Evolutionary conservation across 2,888 invertebrate species (phyloP).

Genomic region (Gryllus longicercus): DNA sequence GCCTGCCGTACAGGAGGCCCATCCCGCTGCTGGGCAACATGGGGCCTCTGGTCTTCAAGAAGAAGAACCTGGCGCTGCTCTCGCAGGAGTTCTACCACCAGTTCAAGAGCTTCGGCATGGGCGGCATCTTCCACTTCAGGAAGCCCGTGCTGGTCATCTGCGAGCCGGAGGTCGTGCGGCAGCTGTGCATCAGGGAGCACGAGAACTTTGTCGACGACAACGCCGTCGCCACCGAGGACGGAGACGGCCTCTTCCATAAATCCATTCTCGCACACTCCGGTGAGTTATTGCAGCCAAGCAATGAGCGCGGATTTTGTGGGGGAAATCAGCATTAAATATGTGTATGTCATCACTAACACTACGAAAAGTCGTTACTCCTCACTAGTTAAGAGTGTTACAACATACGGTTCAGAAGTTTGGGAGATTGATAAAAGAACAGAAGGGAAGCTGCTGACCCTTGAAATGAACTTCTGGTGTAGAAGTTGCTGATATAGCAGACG

Average conservation of each 20-base stretch:
- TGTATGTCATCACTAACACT: too few species aligned
- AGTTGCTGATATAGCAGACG: too few species aligned
- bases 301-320: too few species aligned
- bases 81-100: not conserved
- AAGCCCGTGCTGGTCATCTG: not conserved
- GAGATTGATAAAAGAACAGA: too few species aligned
- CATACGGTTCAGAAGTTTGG: too few species aligned
- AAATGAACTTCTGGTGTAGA: too few species aligned
- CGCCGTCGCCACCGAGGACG: not conserved
- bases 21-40: not conserved
- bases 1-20: not conserved
- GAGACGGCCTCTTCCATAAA: not conserved
- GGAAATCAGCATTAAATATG: too few species aligned
- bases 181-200: not conserved
- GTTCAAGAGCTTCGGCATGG: not conserved
- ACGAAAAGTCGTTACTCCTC: too few species aligned
- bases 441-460: too few species aligned
- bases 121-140: not conserved
- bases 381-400: too few species aligned
- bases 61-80: not conserved
- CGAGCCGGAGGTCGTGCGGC: not conserved
- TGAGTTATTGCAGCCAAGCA: too few species aligned
- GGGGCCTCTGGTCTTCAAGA: not conserved
- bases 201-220: not conserved
- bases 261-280: too few species aligned